Evolutionary conservation across 2,888 invertebrate species (phyloP).

Genomic region (Napeogenes sylphis): DNA sequence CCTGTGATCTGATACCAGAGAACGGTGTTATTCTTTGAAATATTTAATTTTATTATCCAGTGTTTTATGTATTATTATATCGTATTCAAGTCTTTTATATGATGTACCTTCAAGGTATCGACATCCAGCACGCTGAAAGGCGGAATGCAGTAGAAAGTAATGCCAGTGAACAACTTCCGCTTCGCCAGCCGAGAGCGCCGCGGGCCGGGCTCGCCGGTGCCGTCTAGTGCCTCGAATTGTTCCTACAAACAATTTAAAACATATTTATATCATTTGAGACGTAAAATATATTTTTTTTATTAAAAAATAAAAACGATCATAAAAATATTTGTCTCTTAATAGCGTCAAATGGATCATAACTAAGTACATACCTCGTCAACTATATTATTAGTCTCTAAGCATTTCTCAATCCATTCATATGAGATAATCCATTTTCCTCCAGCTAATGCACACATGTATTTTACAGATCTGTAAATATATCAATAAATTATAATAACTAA

Average conservation of each 20-base stretch:
- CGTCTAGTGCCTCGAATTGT: constrained; percentile 73
- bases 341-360: no score
- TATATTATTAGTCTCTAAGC: constrained; percentile 54
- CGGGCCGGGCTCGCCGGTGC: constrained; percentile 73
- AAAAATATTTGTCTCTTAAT: no score
- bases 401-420: constrained; percentile 74
- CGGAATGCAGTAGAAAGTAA: constrained; percentile 71
- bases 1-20: no score
- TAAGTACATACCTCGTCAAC: constrained; percentile 62
- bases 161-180: constrained; percentile 65
- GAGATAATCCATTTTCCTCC: constrained; percentile 78
- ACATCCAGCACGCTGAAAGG: constrained; percentile 65
- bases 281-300: no score
- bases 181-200: constrained; percentile 59
- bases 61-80: no score
- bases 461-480: constrained; percentile 60
- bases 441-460: constrained; percentile 77
- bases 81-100: no score
- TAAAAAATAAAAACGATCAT: no score
- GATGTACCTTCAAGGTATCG: constrained; percentile 52
- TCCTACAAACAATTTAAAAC: constrained; percentile 45
- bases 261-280: background rate
- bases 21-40: no score
- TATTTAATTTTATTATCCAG: no score
- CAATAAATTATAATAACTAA: background rate